Percentiles rank a stretch among this genome's conserved stretches.
phyloP scores from a whole-genome alignment of 2,888 invertebrate species.

The Spatulosminthurus flaviceps region DNA sequence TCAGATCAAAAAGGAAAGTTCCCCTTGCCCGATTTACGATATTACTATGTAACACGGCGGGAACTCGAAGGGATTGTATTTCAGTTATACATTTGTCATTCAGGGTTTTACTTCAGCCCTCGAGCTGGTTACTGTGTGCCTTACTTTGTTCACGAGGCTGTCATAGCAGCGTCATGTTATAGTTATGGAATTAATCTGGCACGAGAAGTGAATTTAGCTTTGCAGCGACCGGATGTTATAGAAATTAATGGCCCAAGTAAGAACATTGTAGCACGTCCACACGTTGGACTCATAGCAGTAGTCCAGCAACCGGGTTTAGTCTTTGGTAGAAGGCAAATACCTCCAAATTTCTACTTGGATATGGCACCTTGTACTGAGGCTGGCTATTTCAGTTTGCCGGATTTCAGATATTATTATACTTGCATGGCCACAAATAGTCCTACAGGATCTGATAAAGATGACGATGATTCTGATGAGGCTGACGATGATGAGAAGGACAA shows the following conservation, averaged over 20 bases:
- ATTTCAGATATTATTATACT: slow-evolving; percentile 57
- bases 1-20: slow-evolving; percentile 54
- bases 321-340: slow-evolving; percentile 48
- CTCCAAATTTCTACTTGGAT: slow-evolving; percentile 43
- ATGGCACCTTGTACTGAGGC: slow-evolving; percentile 50
- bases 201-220: slow-evolving; percentile 43
- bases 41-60: slow-evolving; percentile 53
- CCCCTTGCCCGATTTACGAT: slow-evolving; percentile 54
- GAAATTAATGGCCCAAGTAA: slow-evolving; percentile 24
- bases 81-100: slow-evolving; percentile 59
- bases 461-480: slow-evolving; percentile 51
- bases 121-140: slow-evolving; percentile 57
- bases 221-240: slow-evolving; percentile 43
- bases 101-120: slow-evolving; percentile 60
- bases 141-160: slow-evolving; percentile 54
- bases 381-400: slow-evolving; percentile 56
- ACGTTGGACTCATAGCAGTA: slow-evolving; percentile 27
- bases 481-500: slow-evolving; percentile 43
- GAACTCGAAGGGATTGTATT: slow-evolving; percentile 11
- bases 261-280: slow-evolving; percentile 26
- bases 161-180: slow-evolving; percentile 56
- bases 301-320: slow-evolving; percentile 46
- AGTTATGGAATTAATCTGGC: slow-evolving; percentile 56
- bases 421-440: slow-evolving; percentile 46
- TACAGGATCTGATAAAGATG: slow-evolving; percentile 42